A percentile compares a stretch with the other conserved stretches of the same genome.
Evolutionary conservation across 1,140 invertebrate species (phyloP).

Genomic region (Apis florea): DNA sequence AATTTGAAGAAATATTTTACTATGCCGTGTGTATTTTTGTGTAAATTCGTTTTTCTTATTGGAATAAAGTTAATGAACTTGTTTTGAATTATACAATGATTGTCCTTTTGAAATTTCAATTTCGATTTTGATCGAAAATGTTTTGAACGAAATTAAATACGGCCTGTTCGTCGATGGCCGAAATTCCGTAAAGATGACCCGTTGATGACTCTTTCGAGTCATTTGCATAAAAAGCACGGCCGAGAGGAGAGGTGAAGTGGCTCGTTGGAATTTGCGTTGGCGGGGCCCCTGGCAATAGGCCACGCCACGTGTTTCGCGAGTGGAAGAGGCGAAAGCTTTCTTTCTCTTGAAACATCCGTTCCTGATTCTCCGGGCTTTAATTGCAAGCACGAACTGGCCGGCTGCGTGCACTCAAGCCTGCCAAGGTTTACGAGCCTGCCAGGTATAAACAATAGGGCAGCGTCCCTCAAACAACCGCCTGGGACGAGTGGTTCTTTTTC

Average conservation of each 20-base stretch:
- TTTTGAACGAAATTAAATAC: too few species aligned
- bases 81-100: too few species aligned
- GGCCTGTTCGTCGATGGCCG: not conserved
- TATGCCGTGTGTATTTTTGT: too few species aligned
- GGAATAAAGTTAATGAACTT: too few species aligned
- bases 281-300: not conserved
- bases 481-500: not conserved
- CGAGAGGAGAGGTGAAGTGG: not conserved
- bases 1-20: too few species aligned
- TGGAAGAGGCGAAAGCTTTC: not conserved
- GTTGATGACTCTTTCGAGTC: not conserved
- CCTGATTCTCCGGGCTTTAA: slow-evolving; percentile 3
- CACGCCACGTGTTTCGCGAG: not conserved
- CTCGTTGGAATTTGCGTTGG: not conserved
- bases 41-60: too few species aligned
- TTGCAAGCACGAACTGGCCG: not conserved
- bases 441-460: slow-evolving; percentile 7
- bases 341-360: not conserved
- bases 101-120: too few species aligned
- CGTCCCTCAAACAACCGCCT: slow-evolving; percentile 15
- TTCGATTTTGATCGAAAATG: too few species aligned
- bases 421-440: slow-evolving; percentile 17
- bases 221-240: not conserved
- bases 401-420: slow-evolving; percentile 3
- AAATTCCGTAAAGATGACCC: not conserved